A percentile compares a stretch with the other conserved stretches of the same genome.
phyloP scores from a whole-genome alignment of 2,113 vertebrate genomes.

The Rhabdornis inornatus region DNA sequence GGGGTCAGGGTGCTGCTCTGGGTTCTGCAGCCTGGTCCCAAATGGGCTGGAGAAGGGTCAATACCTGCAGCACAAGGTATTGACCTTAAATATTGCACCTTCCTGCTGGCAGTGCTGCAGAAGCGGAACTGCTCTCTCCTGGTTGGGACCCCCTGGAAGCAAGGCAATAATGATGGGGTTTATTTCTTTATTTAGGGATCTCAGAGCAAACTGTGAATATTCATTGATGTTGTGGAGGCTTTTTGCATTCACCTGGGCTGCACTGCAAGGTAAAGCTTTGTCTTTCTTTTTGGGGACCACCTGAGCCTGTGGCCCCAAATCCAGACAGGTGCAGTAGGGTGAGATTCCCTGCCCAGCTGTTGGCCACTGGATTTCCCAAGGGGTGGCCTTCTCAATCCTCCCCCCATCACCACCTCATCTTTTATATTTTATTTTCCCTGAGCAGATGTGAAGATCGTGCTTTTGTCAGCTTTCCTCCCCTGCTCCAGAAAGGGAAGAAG shows the following conservation, averaged over 20 bases:
- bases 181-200: no score
- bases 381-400: background rate
- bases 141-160: no score
- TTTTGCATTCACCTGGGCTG: no score
- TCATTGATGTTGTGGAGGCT: no score
- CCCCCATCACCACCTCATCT: background rate
- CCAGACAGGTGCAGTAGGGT: background rate
- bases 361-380: rapidly evolving
- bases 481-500: background rate
- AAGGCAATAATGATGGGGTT: no score
- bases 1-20: background rate
- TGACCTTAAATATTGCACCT: no score
- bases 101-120: no score
- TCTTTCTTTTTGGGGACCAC: no score
- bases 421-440: background rate
- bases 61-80: background rate
- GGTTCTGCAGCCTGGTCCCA: background rate
- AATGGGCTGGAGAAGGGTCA: background rate
- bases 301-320: background rate
- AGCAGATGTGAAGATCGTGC: background rate
- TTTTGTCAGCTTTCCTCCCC: constrained; percentile 61
- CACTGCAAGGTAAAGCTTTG: no score
- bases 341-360: rapidly evolving
- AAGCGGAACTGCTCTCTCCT: no score
- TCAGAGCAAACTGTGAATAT: no score